Evolutionary conservation across 2,797 vertebrate genomes (phyloP).

Genomic region (Neosalanx taihuensis): DNA sequence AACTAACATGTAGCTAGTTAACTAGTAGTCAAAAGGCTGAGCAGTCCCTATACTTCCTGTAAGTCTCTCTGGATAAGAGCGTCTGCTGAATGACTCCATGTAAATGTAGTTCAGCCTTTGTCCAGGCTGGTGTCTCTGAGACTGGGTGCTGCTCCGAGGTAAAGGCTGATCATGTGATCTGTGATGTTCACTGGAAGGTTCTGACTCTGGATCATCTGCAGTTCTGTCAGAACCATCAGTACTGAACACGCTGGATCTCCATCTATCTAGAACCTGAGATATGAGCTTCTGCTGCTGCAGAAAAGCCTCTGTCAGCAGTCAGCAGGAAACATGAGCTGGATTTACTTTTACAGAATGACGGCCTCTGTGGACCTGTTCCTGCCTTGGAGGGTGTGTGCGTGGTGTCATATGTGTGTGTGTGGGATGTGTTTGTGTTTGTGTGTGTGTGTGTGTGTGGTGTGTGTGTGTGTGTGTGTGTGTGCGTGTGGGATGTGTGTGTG

Average conservation of each 20-base stretch:
- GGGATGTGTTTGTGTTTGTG: not conserved
- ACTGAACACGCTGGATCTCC: not conserved
- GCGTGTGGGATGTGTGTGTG: not conserved
- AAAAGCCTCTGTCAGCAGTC: not conserved
- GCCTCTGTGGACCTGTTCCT: not conserved
- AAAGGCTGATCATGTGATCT: no score
- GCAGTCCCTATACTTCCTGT: no score
- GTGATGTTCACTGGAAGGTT: no score
- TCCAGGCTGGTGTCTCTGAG: no score
- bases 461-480: not conserved
- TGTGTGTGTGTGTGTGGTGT: not conserved
- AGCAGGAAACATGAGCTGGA: conserved; percentile 3
- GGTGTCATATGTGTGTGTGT: not conserved
- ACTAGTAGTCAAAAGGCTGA: no score
- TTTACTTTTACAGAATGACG: not conserved
- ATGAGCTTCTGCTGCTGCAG: not conserved
- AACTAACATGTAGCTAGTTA: no score
- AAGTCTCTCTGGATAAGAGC: no score
- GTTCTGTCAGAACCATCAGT: no score
- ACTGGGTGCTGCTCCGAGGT: no score
- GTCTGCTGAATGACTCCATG: no score
- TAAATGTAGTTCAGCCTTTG: no score
- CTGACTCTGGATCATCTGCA: no score
- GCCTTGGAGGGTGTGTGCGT: not conserved
- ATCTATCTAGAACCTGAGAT: not conserved